These are phyloP conservation scores for Hydractinia echinata DNA, from an alignment of 30 jellyfish, hydroid and myxozoan genomes.

Conservation along the genomic window DNA sequence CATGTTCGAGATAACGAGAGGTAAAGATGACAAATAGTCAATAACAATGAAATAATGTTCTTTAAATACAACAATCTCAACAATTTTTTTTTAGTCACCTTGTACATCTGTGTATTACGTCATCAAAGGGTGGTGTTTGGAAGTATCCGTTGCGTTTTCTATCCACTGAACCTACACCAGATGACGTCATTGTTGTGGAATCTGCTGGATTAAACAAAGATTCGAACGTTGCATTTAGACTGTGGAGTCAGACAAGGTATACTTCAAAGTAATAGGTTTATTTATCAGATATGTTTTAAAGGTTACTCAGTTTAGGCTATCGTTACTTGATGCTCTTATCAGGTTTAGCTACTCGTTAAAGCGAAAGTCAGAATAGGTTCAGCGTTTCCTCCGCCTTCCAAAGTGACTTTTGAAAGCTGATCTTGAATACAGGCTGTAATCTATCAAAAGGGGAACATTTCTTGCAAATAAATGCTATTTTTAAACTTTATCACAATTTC, in stretches of 20 bases:
- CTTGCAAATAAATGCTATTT: neutral
- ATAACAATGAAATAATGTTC: too few species aligned
- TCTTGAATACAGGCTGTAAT: too few species aligned
- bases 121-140: slow-evolving; percentile 85
- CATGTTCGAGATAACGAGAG: too few species aligned
- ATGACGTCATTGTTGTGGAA: slow-evolving; percentile 77
- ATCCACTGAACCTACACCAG: slow-evolving; percentile 76
- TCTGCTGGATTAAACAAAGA: slow-evolving; percentile 79
- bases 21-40: too few species aligned
- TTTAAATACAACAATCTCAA: too few species aligned
- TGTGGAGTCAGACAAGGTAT: slow-evolving; percentile 71
- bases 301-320: neutral
- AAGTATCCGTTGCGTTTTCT: slow-evolving; percentile 64
- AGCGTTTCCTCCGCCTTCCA: too few species aligned
- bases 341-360: too few species aligned
- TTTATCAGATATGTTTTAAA: neutral
- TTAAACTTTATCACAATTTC: neutral
- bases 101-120: slow-evolving; percentile 57
- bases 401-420: too few species aligned
- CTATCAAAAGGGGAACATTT: too few species aligned
- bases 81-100: slow-evolving; percentile 46
- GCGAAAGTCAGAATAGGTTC: too few species aligned
- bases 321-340: too few species aligned
- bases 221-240: slow-evolving; percentile 61
- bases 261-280: neutral